Conservation (phyloP, 1,140 invertebrate genomes). For the Lasioglossum baleicum region DNA sequence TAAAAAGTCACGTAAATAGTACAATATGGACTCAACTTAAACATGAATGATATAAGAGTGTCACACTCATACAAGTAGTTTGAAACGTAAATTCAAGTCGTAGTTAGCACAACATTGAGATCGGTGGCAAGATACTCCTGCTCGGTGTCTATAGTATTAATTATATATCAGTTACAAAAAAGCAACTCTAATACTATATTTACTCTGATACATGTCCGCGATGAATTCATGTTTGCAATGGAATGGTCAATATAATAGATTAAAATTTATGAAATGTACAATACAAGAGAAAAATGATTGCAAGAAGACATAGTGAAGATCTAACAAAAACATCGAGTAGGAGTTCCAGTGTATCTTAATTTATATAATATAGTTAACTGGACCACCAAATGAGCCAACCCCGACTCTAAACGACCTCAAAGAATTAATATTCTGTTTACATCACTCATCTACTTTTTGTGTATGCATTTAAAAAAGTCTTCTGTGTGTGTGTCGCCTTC, state of each 20-base stretch:
- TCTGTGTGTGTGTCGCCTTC: slow-evolving; percentile 46
- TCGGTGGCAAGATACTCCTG: slow-evolving; percentile 74
- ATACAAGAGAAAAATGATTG: slow-evolving; percentile 28
- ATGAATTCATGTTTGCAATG: slow-evolving; percentile 44
- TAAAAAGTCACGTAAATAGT: slow-evolving; percentile 72
- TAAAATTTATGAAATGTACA: slow-evolving; percentile 48
- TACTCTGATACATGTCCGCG: slow-evolving; percentile 18
- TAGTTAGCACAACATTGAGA: slow-evolving; percentile 75
- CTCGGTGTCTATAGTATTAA: slow-evolving; percentile 64
- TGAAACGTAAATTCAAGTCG: slow-evolving; percentile 63
- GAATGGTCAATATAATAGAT: slow-evolving; percentile 52
- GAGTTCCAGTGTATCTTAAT: slow-evolving; percentile 69
- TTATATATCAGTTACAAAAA: slow-evolving; percentile 32
- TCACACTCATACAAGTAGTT: slow-evolving; percentile 66
- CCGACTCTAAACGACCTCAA: slow-evolving; percentile 61
- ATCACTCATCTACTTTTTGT: slow-evolving; percentile 52
- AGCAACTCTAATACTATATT: slow-evolving; percentile 27
- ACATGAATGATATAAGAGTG: slow-evolving; percentile 64
- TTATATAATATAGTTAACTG: slow-evolving; percentile 74
- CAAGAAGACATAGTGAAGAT: slow-evolving; percentile 4
- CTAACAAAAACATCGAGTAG: slow-evolving; percentile 59
- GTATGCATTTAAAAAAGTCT: slow-evolving; percentile 63
- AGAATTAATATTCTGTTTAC: slow-evolving; percentile 58
- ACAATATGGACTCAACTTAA: slow-evolving; percentile 70
- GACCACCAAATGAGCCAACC: slow-evolving; percentile 70